Conservation (phyloP, 2,113 vertebrate genomes). For the Rhinopomastus cyanomelas region DNA sequence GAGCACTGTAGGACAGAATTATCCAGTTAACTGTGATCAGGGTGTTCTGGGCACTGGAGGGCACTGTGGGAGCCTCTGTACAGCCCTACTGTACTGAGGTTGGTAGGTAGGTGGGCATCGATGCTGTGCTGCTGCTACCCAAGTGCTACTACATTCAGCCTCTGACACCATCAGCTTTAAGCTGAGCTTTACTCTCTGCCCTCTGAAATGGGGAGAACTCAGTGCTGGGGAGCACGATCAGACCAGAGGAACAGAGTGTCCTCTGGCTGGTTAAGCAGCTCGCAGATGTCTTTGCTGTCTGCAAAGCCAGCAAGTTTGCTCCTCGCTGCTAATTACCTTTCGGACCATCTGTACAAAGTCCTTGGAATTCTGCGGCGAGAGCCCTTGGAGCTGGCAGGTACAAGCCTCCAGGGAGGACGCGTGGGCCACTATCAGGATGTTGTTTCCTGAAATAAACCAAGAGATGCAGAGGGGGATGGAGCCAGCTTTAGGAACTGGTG, state of each 20-base stretch:
- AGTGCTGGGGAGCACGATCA: background rate
- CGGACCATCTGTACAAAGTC: slow-evolving; percentile 98
- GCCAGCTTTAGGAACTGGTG: background rate
- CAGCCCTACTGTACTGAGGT: background rate
- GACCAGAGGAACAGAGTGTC: background rate
- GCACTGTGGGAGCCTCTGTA: background rate
- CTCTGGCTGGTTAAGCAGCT: background rate
- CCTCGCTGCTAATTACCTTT: slow-evolving; percentile 80
- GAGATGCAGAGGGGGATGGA: background rate
- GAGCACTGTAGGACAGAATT: background rate
- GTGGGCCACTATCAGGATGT: slow-evolving; percentile 95
- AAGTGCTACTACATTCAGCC: background rate
- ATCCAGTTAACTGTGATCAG: background rate
- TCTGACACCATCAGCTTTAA: background rate
- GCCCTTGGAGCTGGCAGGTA: slow-evolving; percentile 95
- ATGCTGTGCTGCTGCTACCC: background rate
- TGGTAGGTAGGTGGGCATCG: background rate
- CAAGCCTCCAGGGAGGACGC: slow-evolving; percentile 97
- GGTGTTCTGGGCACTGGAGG: background rate
- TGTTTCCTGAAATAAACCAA: slow-evolving; percentile 81
- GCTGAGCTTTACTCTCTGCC: background rate
- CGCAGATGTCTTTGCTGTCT: background rate
- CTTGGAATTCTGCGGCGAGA: slow-evolving; percentile 94
- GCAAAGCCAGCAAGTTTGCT: background rate
- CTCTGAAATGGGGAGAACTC: rapidly evolving